Evolutionary conservation across 1,140 invertebrate species (phyloP), one percentile per base, ranked within the genome.

Genomic region (Caenorhabditis remanei): DNA sequence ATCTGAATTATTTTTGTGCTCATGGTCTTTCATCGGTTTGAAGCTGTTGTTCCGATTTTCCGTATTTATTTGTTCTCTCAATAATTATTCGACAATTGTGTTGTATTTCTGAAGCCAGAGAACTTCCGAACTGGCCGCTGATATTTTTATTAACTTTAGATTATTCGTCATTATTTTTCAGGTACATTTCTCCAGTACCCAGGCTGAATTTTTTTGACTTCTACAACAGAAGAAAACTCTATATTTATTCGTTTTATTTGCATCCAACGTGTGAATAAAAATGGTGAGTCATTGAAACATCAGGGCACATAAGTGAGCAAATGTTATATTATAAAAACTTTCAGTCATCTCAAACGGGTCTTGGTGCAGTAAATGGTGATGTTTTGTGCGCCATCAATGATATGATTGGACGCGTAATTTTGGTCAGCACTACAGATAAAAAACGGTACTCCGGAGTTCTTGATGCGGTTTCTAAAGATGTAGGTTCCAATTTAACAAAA

Each of bases 181-280:
- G 71, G 71, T 79, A 79, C 71, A 79, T 79, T 79, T 79, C 71
- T 79, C 71, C 71, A 24, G 71, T 79, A 79, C 71, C 71, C 21
- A 79, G n/a, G 53, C 71, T 79, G 65, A 11, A 32, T 32, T 13
- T 41, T 63, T 48, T 79, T 50, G 71, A 79, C 71, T 79, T 13
- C 71, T 79, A 21, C 43, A 32, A 9, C 43, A 24, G 24, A n/a
- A 53, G 46, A n/a, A 48, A 11, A 63, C 14, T 63, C 53, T 50
- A 13, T 79, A 50, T 71, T 71, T 50, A 79, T 50, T 50, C 41
- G 19, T 19, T 32, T 43, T 46, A 79, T 79, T 79, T 79, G 71
- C 71, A 32, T 79, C 21, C 40, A 43, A 50, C 13, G 2, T 79
- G 71, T 46, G 46, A 79, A 79, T 79, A 79, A 53, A 50, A 79